A percentile compares a stretch with the other conserved stretches of the same genome.
These are phyloP conservation scores for Cataglyphis hispanica DNA, from an alignment of 1,140 invertebrate species.

Conservation along the genomic window DNA sequence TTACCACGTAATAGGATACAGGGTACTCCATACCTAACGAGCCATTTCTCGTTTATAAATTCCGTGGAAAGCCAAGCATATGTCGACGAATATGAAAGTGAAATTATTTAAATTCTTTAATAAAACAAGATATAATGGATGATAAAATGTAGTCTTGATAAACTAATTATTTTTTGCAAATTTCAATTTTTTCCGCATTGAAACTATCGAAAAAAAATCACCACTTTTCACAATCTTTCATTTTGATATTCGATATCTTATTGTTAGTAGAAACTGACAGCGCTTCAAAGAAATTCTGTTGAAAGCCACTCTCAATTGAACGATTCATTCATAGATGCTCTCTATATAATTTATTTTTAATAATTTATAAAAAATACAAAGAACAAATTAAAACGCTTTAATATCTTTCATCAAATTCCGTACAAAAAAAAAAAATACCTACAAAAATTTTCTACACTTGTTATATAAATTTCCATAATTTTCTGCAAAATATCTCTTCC, in stretches of 20 bases:
- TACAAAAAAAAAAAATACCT: background rate
- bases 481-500: background rate
- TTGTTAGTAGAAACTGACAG: background rate
- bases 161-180: background rate
- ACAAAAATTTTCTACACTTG: background rate
- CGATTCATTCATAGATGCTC: background rate
- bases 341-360: background rate
- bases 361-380: background rate
- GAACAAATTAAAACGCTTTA: background rate
- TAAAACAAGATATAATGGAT: background rate
- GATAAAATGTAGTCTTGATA: background rate
- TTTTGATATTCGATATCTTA: background rate
- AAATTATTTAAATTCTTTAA: conserved; percentile 4
- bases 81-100: background rate
- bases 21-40: background rate
- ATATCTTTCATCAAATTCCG: background rate
- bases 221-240: background rate
- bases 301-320: background rate
- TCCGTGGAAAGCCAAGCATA: background rate
- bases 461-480: background rate
- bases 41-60: background rate
- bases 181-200: background rate
- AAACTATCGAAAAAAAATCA: background rate
- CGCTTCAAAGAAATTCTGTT: background rate
- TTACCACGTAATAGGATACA: conserved; percentile 23